Base-by-base conservation (phyloP, 2,888 invertebrate genomes). In the Dasypogon diadema region DNA sequence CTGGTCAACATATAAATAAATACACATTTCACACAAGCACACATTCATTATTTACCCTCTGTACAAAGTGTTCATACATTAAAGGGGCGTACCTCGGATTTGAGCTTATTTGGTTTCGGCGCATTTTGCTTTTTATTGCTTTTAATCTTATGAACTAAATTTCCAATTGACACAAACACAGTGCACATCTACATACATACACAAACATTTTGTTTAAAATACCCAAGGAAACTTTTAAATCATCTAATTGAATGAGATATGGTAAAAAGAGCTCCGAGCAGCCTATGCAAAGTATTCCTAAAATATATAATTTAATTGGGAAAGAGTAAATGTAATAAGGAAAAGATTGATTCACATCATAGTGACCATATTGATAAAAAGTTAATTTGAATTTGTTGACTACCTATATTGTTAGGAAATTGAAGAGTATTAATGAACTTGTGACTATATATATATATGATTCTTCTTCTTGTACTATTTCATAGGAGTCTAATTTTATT, bases 31-130 rank as follows among this genome's bases (percentile, higher is more conserved):
- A 42, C n/a, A 3, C 42, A 42, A 42, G 3, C n/a, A 42, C 3
- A 42, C n/a, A 12, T 12, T 42, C 12, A 42, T 42, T 12, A 42
- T 30, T 30, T 12, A 42, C 8, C n/a, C n/a, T 42, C 12, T 42
- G 42, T 42, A 42, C 12, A 42, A 2, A 42, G n/a, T 12, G 3
- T 5, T 30, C 8, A 42, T 42, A 42, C n/a, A 42, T 42, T 42
- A 42, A 12, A 72, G 78, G 78, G 78, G 78, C 26, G 76, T 78
- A 78, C 78, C 78, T 78, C 78, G 78, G 65, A 78, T 74, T 68
- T 30, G 5, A 54, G 54, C 3, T 54, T 54, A 10, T 54, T 12
- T 54, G 21, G 30, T 18, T 14, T 12, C 14, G 30, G 60, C 14
- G 63, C 42, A 18, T 12, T 34, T 63, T 21, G n/a, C 42, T 42